Percentiles rank a stretch among this genome's conserved stretches.
Evolutionary conservation across 2,797 vertebrate genomes (phyloP).

Genomic region (Lepus oiostolus): DNA sequence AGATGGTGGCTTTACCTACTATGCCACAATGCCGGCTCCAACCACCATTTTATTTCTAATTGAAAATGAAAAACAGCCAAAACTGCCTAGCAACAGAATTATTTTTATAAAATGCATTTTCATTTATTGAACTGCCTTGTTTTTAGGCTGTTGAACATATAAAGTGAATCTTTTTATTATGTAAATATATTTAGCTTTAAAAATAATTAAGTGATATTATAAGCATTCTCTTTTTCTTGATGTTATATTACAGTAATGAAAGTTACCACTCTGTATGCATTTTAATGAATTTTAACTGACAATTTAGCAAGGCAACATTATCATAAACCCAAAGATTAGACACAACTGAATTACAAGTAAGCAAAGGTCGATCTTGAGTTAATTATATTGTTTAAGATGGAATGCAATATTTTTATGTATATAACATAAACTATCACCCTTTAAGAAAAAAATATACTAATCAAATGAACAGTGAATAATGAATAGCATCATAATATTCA

Average conservation of each 20-base stretch:
- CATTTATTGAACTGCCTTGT: slow-evolving; percentile 93
- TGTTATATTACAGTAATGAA: slow-evolving; percentile 96
- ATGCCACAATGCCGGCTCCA: too few species aligned
- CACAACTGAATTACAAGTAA: slow-evolving; percentile 92
- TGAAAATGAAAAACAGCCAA: slow-evolving; percentile 85
- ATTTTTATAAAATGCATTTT: slow-evolving; percentile 91
- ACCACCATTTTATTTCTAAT: slow-evolving; percentile 69
- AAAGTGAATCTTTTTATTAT: slow-evolving; percentile 91
- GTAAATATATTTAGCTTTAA: slow-evolving; percentile 95
- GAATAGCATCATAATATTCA: slow-evolving; percentile 81
- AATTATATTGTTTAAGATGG: slow-evolving; percentile 93
- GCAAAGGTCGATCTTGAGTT: slow-evolving; percentile 94
- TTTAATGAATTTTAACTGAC: slow-evolving; percentile 98
- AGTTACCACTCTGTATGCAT: slow-evolving; percentile 95
- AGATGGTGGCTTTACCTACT: too few species aligned
- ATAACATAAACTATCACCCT: slow-evolving; percentile 84
- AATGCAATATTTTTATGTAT: slow-evolving; percentile 89
- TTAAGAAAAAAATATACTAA: slow-evolving; percentile 81
- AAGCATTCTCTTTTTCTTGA: slow-evolving; percentile 93
- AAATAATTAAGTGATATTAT: slow-evolving; percentile 96
- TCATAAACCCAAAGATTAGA: slow-evolving; percentile 94
- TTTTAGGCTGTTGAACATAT: slow-evolving; percentile 90
- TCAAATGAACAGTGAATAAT: slow-evolving; percentile 79
- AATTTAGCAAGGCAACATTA: slow-evolving; percentile 97
- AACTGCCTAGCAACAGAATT: slow-evolving; percentile 87